Conservation (phyloP, 1,140 invertebrate species). For the Zophobas morio region DNA sequence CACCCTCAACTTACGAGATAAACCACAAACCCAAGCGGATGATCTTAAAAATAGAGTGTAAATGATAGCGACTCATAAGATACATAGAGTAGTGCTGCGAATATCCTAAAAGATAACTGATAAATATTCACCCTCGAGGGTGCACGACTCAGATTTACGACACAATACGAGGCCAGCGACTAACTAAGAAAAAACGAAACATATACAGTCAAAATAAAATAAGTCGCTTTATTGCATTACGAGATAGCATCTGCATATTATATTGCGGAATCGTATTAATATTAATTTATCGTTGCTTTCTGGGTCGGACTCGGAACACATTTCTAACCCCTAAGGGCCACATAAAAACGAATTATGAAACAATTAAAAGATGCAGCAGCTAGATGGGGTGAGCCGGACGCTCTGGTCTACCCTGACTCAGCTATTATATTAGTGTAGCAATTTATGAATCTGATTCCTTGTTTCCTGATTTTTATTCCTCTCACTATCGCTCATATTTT, state of each 20-base stretch:
- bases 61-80: constrained; percentile 57
- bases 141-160: constrained; percentile 35
- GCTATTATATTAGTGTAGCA: constrained; percentile 42
- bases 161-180: not conserved
- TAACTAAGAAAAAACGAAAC: constrained; percentile 11
- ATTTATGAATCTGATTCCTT: constrained; percentile 43
- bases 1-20: constrained; percentile 16
- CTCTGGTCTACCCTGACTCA: constrained; percentile 37
- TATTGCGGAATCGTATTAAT: constrained; percentile 24
- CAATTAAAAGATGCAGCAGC: constrained; percentile 41
- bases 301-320: constrained; percentile 19
- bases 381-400: constrained; percentile 23
- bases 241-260: constrained; percentile 21
- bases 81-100: constrained; percentile 47
- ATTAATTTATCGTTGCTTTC: constrained; percentile 31
- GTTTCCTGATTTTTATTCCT: constrained; percentile 40
- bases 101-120: constrained; percentile 39
- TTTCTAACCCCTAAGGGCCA: constrained; percentile 22
- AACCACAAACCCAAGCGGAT: constrained; percentile 15
- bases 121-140: constrained; percentile 55
- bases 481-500: constrained; percentile 43
- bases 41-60: constrained; percentile 57
- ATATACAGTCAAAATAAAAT: not conserved
- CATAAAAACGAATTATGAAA: constrained; percentile 41
- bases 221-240: constrained; percentile 13